A percentile compares a stretch with the other conserved stretches of the same genome.
Conservation (phyloP, 2,797 vertebrate species). For the Hemitrygon akajei region DNA sequence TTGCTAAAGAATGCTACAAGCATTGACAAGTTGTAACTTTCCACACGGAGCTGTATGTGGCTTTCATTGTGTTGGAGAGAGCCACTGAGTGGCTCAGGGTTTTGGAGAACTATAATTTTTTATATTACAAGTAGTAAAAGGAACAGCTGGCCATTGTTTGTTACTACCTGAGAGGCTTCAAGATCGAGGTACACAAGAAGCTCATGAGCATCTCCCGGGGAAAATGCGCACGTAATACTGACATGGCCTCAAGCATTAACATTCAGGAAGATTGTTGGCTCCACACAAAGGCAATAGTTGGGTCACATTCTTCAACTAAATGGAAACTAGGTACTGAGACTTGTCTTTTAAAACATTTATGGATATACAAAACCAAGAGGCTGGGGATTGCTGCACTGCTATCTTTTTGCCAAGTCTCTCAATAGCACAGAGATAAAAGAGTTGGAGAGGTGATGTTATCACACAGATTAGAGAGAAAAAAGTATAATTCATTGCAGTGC, state of each 20-base stretch:
- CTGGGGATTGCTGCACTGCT: background rate
- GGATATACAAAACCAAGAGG: background rate
- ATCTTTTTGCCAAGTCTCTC: background rate
- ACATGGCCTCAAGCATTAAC: constrained; percentile 7
- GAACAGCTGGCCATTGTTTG: background rate
- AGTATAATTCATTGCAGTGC: background rate
- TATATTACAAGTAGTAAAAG: background rate
- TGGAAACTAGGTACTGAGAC: background rate
- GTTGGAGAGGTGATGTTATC: background rate
- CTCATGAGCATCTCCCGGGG: background rate
- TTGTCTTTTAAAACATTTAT: background rate
- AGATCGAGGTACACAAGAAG: background rate
- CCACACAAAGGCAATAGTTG: background rate
- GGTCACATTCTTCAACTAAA: background rate
- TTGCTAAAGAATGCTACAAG: background rate
- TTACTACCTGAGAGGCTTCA: background rate
- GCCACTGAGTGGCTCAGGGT: background rate
- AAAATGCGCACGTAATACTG: background rate
- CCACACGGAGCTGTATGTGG: background rate
- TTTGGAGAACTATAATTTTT: background rate
- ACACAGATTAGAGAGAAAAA: background rate
- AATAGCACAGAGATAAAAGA: background rate
- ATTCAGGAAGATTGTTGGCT: background rate
- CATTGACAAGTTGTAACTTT: background rate
- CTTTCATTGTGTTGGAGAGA: background rate